These are phyloP conservation scores for Beris chalybata DNA, from an alignment of 2,888 invertebrate species.

Conservation along the genomic window DNA sequence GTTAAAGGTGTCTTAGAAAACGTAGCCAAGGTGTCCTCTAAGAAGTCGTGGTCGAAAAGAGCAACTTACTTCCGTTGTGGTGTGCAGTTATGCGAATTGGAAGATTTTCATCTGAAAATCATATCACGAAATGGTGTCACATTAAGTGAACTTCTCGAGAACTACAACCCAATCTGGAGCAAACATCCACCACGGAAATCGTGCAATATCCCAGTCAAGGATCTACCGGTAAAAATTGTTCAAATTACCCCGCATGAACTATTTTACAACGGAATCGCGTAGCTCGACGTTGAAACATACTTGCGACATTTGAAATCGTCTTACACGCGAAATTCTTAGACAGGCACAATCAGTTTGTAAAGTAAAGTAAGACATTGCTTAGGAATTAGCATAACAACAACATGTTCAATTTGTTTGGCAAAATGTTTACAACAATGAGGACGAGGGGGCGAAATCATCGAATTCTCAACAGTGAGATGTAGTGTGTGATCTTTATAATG, in stretches of 20 bases:
- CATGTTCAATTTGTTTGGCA: neutral
- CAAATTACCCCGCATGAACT: slow-evolving; percentile 14
- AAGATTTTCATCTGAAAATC: slow-evolving; percentile 18
- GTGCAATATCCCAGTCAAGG: neutral
- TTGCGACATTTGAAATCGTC: slow-evolving; percentile 1
- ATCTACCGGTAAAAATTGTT: slow-evolving; percentile 15
- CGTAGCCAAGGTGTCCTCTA: no score
- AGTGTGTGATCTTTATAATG: no score
- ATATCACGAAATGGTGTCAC: slow-evolving; percentile 21
- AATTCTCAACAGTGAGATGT: no score
- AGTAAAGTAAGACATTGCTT: neutral
- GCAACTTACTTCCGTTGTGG: neutral
- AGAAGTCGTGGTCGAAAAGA: neutral
- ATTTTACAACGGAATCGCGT: slow-evolving; percentile 1
- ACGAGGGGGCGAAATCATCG: no score
- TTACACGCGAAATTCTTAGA: neutral
- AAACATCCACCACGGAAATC: neutral
- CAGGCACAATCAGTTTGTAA: neutral
- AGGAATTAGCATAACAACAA: slow-evolving; percentile 10
- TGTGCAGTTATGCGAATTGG: neutral
- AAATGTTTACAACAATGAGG: neutral
- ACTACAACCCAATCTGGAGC: no score
- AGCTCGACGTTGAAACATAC: neutral
- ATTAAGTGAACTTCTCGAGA: slow-evolving; percentile 8
- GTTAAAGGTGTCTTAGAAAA: no score